phyloP scores from a whole-genome alignment of 35 echinoderm and acorn worm genomes.

The Acanthaster planci region DNA sequence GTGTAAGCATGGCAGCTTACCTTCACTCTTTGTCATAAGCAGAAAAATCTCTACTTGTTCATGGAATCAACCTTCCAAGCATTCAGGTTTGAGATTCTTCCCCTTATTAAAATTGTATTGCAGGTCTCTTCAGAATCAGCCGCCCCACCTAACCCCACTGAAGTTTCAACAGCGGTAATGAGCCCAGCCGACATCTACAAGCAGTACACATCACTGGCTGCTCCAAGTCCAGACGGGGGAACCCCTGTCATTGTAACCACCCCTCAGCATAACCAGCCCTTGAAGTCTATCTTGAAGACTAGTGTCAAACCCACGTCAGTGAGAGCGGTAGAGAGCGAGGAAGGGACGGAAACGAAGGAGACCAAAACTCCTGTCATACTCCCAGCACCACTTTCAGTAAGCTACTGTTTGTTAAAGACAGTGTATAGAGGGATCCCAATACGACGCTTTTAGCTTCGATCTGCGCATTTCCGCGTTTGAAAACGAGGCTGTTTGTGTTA shows the following conservation, averaged over 20 bases:
- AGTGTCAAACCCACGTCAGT: neutral
- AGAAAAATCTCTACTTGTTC: no score
- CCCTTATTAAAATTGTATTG: neutral
- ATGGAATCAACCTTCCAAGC: neutral
- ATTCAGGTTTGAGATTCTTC: neutral
- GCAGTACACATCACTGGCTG: constrained; percentile 9
- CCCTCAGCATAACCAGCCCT: neutral
- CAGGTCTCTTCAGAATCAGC: neutral
- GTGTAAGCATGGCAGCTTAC: no score
- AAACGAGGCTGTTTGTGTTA: no score
- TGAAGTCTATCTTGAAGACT: constrained; percentile 40
- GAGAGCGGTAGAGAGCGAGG: neutral
- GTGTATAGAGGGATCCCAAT: no score
- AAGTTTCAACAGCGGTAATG: neutral
- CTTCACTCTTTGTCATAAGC: no score
- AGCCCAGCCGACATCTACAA: constrained; percentile 63
- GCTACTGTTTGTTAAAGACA: neutral
- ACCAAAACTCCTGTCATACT: constrained; percentile 17
- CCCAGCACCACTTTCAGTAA: constrained; percentile 50
- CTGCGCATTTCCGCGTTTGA: no score
- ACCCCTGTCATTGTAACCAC: neutral
- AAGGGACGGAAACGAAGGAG: constrained; percentile 17
- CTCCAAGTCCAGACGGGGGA: neutral
- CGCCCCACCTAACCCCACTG: constrained; percentile 5
- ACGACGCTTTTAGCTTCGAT: no score